A percentile compares a stretch with the other conserved stretches of the same genome.
phyloP scores from a whole-genome alignment of 2,888 invertebrate genomes.

The Phaedon cochleariae region DNA sequence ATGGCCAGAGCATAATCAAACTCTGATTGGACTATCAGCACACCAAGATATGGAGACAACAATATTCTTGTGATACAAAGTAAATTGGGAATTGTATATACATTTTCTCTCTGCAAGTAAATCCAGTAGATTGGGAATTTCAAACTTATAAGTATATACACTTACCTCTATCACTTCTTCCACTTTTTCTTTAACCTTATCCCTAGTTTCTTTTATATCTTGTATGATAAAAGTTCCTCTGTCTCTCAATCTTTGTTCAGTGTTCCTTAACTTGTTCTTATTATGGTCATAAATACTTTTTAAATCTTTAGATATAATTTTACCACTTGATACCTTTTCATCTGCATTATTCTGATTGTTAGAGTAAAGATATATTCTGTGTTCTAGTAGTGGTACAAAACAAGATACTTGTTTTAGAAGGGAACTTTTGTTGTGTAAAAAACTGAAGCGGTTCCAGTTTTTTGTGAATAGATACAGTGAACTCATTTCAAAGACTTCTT shows the following conservation, averaged over 20 bases:
- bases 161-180: slow-evolving; percentile 77
- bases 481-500: not conserved
- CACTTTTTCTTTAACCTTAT: slow-evolving; percentile 76
- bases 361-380: not conserved
- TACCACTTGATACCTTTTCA: not conserved
- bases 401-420: not conserved
- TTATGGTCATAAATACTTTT: slow-evolving; percentile 66
- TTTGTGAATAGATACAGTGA: not conserved
- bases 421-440: not conserved
- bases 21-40: slow-evolving; percentile 83
- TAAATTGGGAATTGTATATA: slow-evolving; percentile 92
- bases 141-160: not conserved
- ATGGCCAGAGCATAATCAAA: slow-evolving; percentile 84
- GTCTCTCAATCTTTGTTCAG: slow-evolving; percentile 67
- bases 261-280: slow-evolving; percentile 69
- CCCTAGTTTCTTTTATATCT: slow-evolving; percentile 76
- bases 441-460: not conserved
- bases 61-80: slow-evolving; percentile 86
- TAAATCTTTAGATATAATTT: slow-evolving; percentile 43
- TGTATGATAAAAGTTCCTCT: slow-evolving; percentile 72
- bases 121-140: too few species aligned
- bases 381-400: not conserved
- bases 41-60: slow-evolving; percentile 88
- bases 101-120: slow-evolving; percentile 76
- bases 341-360: not conserved